Evolutionary conservation across 2,113 vertebrate genomes (phyloP).

Genomic region (Ictalurus punctatus): DNA sequence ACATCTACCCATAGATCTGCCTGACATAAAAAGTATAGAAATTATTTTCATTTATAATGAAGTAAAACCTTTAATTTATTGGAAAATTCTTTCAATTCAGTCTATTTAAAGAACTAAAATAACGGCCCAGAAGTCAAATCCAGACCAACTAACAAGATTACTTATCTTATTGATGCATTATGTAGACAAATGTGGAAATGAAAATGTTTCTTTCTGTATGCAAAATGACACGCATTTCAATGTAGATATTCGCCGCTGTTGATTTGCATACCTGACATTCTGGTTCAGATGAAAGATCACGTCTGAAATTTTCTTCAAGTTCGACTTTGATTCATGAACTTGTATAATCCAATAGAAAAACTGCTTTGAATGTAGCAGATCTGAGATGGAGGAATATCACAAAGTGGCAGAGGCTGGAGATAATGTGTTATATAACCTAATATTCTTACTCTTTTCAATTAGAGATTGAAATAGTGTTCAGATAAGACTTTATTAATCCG

Average conservation of each 20-base stretch:
- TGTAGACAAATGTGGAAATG: neutral
- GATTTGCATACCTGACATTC: neutral
- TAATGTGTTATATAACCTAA: neutral
- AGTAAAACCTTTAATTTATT: neutral
- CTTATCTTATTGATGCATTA: neutral
- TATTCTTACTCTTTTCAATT: neutral
- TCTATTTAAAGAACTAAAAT: neutral
- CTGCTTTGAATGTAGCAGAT: neutral
- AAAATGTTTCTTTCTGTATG: neutral
- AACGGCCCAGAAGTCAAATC: neutral
- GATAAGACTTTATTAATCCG: too few relatives aligned
- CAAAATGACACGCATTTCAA: neutral
- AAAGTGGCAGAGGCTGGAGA: neutral
- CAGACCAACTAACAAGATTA: neutral
- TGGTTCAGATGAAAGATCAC: neutral
- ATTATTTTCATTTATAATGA: neutral
- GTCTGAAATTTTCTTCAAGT: too few relatives aligned
- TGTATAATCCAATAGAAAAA: neutral
- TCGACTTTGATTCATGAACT: slow-evolving; percentile 3
- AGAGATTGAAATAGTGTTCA: neutral
- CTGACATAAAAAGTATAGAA: neutral
- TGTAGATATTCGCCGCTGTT: neutral
- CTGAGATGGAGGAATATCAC: neutral
- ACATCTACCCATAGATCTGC: neutral
- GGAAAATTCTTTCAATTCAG: neutral